Conservation (phyloP, 2,797 vertebrate species). For the Loriculus beryllinus region DNA sequence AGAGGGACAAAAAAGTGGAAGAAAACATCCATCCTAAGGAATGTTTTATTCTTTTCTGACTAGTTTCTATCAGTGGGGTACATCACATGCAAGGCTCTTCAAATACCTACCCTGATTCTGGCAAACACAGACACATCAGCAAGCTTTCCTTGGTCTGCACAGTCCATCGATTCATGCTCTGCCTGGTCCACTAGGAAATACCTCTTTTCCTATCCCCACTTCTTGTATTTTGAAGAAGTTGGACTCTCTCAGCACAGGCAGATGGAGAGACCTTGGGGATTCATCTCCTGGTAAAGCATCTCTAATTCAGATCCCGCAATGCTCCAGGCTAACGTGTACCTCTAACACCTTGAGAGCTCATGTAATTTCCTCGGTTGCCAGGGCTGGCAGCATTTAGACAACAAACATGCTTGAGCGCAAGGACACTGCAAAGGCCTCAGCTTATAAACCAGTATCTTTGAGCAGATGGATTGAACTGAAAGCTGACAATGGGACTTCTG, state of each 20-base stretch:
- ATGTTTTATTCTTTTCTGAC: background rate
- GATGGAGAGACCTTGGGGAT: background rate
- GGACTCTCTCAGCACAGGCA: background rate
- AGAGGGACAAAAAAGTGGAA: background rate
- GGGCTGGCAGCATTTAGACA: background rate
- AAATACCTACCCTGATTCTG: background rate
- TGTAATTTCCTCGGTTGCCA: slow-evolving; percentile 25
- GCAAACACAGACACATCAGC: background rate
- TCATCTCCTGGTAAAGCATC: slow-evolving; percentile 2
- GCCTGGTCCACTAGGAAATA: background rate
- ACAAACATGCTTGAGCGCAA: background rate
- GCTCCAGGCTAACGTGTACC: background rate
- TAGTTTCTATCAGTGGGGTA: background rate
- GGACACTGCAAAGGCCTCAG: background rate
- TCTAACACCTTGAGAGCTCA: background rate
- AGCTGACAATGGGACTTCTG: background rate
- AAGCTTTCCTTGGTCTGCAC: background rate
- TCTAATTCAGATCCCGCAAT: background rate
- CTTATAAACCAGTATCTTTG: background rate
- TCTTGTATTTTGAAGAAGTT: background rate
- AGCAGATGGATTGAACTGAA: background rate
- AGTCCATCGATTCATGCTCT: background rate
- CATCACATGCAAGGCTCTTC: background rate
- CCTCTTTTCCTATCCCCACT: background rate
- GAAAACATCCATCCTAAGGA: background rate